Base-by-base conservation (phyloP, 2,888 invertebrate genomes). In the Cephalotes varians region DNA sequence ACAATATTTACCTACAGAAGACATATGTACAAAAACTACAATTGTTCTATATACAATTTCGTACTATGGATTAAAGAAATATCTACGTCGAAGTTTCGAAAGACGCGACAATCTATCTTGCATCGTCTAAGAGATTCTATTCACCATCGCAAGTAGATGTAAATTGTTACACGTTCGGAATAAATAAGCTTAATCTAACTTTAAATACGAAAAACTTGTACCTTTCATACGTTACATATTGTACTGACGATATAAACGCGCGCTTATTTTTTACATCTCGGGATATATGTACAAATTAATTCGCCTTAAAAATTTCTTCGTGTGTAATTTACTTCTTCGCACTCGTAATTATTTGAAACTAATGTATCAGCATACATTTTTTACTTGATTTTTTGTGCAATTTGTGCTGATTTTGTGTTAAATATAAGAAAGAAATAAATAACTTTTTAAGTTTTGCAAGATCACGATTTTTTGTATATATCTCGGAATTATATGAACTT, bases 121-220 rank as follows among this genome's bases (percentile, higher is more conserved):
- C 31, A 15, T 69, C 34, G 25, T 25, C 31, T 18, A 77, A 28
- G 47, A 25, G 21, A 58, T 44, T 9, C 18, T 21, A 64, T 67
- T 18, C 28, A 2, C 4, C 28, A 1, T 28, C n/a, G 15, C 12
- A 18, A 49, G 49, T 64, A 58, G 40, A 60, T 49, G 25, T n/a
- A 31, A 60, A 71, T 67, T 44, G 34, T 73, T 65, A 65, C 64
- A 34, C 47, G 69, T 71, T 71, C 47, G 37, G 76, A 88, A 88
- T 88, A 88, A 88, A 88, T 88, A 88, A 86, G 31, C 44, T 44
- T 51, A 76, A n/a, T 49, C 37, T 74, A 76, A 49, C 2, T 64
- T 47, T 49, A 49, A 49, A 51, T 64, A 74, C 12, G 49, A 62
- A 62, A 74, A 65, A 44, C 64, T 74, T 64, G 74, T 74, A 74